These are phyloP conservation scores for Papilio protenor DNA, from an alignment of 2,888 invertebrate genomes.

Conservation along the genomic window DNA sequence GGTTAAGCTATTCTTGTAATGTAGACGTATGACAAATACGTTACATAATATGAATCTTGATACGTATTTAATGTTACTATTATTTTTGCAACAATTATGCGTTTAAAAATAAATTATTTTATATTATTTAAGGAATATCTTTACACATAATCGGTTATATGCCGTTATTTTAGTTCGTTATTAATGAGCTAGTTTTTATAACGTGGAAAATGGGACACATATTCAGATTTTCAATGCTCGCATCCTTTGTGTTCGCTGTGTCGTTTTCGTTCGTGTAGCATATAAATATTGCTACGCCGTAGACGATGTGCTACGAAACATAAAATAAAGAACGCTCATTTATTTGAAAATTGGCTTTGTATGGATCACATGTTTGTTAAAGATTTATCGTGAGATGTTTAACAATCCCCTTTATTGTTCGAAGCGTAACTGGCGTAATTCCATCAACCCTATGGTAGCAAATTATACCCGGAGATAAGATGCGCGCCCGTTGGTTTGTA, in stretches of 20 bases:
- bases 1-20: constrained; percentile 20
- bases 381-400: constrained; percentile 5
- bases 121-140: no score
- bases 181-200: neutral
- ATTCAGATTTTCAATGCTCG: neutral
- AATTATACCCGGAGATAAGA: constrained; percentile 17
- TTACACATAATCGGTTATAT: no score
- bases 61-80: neutral
- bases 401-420: constrained; percentile 7
- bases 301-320: constrained; percentile 2
- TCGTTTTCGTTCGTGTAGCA: neutral
- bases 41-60: neutral
- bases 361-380: neutral
- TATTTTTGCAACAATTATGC: neutral
- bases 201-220: neutral
- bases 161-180: neutral
- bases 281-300: constrained; percentile 9
- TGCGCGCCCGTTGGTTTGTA: constrained; percentile 14
- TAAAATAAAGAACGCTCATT: neutral
- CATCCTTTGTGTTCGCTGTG: constrained; percentile 2
- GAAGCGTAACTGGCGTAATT: neutral
- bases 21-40: constrained; percentile 15
- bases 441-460: constrained; percentile 6
- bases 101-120: no score
- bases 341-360: constrained; percentile 6